These are phyloP conservation scores for Morinoia aosen DNA, from an alignment of 2,888 invertebrate genomes.

Conservation along the genomic window DNA sequence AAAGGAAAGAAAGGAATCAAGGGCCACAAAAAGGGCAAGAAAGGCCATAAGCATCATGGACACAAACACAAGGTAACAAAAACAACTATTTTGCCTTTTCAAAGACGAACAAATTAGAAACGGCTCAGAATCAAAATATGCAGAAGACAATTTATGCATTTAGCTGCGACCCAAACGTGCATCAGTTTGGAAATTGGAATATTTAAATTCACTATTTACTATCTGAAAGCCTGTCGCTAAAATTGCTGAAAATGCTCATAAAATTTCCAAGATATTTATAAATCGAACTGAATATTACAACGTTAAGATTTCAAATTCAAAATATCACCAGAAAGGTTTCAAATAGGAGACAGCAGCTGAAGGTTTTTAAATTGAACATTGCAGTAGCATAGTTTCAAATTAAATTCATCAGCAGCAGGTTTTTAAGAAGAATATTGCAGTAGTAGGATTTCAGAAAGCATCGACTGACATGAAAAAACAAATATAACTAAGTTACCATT, in stretches of 20 bases:
- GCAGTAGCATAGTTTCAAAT: no score
- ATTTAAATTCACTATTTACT: background rate
- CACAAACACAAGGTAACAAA: conserved; percentile 38
- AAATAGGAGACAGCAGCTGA: no score
- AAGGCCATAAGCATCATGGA: conserved; percentile 55
- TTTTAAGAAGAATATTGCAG: background rate
- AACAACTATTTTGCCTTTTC: background rate
- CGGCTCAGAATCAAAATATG: no score
- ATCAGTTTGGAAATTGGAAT: background rate
- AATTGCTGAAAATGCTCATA: background rate
- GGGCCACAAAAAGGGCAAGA: conserved; percentile 55
- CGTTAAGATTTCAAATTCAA: no score
- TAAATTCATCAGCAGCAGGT: no score
- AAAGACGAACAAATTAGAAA: background rate
- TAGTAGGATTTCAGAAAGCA: background rate
- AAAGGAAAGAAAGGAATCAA: conserved; percentile 46
- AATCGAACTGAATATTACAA: background rate
- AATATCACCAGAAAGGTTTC: no score
- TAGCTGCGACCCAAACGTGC: background rate
- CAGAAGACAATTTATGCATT: background rate
- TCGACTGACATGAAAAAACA: no score
- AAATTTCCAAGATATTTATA: background rate
- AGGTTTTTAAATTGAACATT: no score
- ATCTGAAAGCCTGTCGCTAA: background rate
- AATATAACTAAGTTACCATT: no score